Evolutionary conservation across 1,140 invertebrate genomes (phyloP), one percentile per base, ranked within the genome.

Genomic region (Drosophila tristis): DNA sequence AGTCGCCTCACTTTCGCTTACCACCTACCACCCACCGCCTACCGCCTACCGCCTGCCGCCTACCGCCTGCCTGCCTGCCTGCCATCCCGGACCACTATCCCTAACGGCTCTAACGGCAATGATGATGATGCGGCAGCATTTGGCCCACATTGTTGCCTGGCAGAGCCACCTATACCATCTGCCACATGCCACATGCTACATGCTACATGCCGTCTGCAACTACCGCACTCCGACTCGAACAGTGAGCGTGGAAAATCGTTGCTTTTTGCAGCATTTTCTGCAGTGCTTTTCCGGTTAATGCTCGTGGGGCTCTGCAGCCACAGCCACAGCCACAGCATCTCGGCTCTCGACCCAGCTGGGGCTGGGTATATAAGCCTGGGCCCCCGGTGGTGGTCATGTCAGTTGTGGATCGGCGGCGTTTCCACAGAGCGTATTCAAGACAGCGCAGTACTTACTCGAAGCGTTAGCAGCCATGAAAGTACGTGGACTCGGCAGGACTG

Each of bases 401-500:
- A 86, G 81, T 87, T 74, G 82, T 82, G 65, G 49, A 82, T 61
- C 82, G 71, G 78, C 77, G 62, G 54, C 45, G 54, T 73, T 63
- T 47, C 42, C 53, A 13, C 35, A 35, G 35, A 70, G 54, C 54
- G 48, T 73, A 68, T 47, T 48, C 65, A 47, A 53, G 45, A 42
- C 49, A 65, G 49, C 26, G 47, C 43, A 66, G 60, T 66, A 74
- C 51, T 62, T 44, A 55, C 56, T 13, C 62, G 23, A 23, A 78
- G 55, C 57, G 59, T 74, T 76, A 45, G 54, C 63, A 62, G 58
- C 64, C n/a, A 86, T 86, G 81, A 86, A 86, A 86, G 81, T 86
- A 86, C 65, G 82, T 75, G 20, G 20, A 23, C 5, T 15, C 31
- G 29, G n/a, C 35, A 54, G 26, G 39, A 51, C 3, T 39, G 20